These are phyloP conservation scores for Hydropotes inermis DNA, from an alignment of 2,113 vertebrate species.

Conservation along the genomic window DNA sequence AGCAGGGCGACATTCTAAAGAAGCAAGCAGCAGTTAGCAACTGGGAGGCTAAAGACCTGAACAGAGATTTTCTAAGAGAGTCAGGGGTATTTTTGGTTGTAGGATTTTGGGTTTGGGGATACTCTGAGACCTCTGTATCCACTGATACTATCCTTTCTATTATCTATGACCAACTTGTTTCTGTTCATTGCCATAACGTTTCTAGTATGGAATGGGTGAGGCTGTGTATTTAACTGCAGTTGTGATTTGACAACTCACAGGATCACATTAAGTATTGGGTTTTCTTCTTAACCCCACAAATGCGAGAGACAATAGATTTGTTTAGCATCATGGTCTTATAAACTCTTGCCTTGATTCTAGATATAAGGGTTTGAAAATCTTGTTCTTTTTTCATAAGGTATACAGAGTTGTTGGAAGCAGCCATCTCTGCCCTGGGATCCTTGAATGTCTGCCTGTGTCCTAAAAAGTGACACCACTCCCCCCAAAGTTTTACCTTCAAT, in stretches of 20 bases:
- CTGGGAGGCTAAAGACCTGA: not conserved
- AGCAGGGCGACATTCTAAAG: not conserved
- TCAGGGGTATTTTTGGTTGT: not conserved
- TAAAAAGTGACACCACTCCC: not conserved
- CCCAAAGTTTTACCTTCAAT: not conserved
- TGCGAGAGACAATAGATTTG: not conserved
- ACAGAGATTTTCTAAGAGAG: not conserved
- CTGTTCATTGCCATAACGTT: not conserved
- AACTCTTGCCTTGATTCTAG: not conserved
- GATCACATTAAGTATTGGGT: not conserved
- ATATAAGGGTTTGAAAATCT: not conserved
- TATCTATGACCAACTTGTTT: not conserved
- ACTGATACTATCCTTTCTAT: not conserved
- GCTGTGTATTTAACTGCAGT: not conserved
- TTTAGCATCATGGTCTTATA: not conserved
- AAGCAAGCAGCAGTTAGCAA: not conserved
- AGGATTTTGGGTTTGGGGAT: not conserved
- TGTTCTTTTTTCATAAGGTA: not conserved
- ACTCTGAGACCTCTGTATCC: not conserved
- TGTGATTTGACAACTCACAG: not conserved
- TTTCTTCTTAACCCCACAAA: not conserved
- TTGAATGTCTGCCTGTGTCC: not conserved
- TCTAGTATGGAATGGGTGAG: not conserved
- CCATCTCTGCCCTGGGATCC: not conserved
- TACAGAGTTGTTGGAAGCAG: not conserved